phyloP scores from a whole-genome alignment of 1,140 invertebrate species.

The Zaprionus kolodkinae region DNA sequence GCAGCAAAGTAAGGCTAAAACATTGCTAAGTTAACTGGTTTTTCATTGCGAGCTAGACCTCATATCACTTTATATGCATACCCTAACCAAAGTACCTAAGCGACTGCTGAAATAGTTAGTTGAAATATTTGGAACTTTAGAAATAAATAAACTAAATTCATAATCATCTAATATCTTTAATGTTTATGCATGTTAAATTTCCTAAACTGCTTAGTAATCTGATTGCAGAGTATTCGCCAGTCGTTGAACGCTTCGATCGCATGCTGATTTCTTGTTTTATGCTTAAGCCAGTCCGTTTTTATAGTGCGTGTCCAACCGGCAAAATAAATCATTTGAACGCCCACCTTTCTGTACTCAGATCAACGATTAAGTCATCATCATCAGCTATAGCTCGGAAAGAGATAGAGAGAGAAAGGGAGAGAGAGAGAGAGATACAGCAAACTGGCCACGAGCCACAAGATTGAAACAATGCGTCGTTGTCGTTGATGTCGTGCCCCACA shows the following conservation, averaged over 20 bases:
- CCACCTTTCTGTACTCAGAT: slow-evolving; percentile 60
- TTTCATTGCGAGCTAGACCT: slow-evolving; percentile 18
- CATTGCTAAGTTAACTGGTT: slow-evolving; percentile 30
- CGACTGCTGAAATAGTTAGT: no score
- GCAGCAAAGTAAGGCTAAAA: background rate
- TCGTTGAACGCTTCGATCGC: slow-evolving; percentile 12
- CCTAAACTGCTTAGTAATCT: background rate
- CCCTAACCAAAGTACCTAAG: background rate
- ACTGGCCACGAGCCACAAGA: slow-evolving; percentile 42
- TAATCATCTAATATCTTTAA: no score
- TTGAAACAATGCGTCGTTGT: slow-evolving; percentile 69
- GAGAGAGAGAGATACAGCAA: background rate
- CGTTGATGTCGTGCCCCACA: slow-evolving; percentile 49
- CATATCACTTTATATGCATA: slow-evolving; percentile 14
- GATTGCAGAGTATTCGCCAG: slow-evolving; percentile 9
- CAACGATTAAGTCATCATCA: slow-evolving; percentile 74
- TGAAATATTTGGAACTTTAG: no score
- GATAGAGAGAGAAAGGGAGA: slow-evolving; percentile 5
- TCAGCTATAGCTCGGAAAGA: slow-evolving; percentile 33
- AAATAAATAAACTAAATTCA: no score
- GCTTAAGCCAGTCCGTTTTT: slow-evolving; percentile 46
- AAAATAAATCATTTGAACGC: slow-evolving; percentile 74
- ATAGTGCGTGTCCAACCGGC: slow-evolving; percentile 69
- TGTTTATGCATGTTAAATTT: no score
- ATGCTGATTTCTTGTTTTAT: slow-evolving; percentile 22